A percentile compares a stretch with the other conserved stretches of the same genome.
phyloP scores from a whole-genome alignment of 1,140 invertebrate genomes.

The Caenorhabditis brenneri region DNA sequence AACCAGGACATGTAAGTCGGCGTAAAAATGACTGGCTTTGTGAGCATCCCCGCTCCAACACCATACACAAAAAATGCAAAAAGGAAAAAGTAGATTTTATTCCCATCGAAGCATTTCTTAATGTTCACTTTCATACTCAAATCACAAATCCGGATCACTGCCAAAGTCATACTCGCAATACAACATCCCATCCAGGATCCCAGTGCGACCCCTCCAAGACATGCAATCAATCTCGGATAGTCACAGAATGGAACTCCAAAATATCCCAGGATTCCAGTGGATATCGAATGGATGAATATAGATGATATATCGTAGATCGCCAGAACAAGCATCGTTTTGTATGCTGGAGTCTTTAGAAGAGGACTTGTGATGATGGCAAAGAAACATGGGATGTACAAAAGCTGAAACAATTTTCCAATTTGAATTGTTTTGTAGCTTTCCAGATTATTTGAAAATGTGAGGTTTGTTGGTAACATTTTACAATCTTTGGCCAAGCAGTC shows the following conservation, averaged over 20 bases:
- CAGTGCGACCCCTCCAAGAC: background rate
- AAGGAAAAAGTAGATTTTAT: background rate
- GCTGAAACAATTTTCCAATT: background rate
- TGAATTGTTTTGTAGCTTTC: too few species aligned
- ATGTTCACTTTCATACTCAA: background rate
- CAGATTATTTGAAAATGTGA: too few species aligned
- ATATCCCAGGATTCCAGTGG: background rate
- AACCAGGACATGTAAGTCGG: background rate
- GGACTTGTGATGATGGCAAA: background rate
- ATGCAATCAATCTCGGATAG: background rate
- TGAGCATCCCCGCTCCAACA: background rate
- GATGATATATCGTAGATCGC: background rate
- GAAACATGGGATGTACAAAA: background rate
- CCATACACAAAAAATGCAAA: background rate
- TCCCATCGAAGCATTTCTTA: background rate
- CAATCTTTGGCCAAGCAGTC: too few species aligned
- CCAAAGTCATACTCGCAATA: background rate
- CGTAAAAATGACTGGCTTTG: background rate
- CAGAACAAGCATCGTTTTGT: background rate
- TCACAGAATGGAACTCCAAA: background rate
- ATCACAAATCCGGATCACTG: background rate
- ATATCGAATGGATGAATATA: background rate
- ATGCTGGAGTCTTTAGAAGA: background rate
- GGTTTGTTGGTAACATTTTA: too few species aligned
- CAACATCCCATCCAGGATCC: background rate